Evolutionary conservation across 2,797 vertebrate species (phyloP), one percentile per base, ranked within the genome.

Genomic region (Erithacus rubecula): DNA sequence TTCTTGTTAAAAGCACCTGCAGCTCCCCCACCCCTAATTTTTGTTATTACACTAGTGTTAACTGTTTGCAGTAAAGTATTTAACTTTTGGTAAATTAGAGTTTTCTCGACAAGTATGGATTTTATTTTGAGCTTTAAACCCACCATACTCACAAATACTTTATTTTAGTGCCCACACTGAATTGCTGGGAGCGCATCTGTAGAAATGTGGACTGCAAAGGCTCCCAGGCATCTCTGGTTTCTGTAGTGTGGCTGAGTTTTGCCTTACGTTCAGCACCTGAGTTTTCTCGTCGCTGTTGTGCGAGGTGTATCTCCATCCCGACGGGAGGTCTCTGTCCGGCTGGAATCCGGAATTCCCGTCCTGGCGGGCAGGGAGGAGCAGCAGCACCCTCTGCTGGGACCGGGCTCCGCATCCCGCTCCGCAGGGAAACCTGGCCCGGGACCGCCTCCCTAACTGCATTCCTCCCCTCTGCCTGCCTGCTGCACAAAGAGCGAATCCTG

Each of bases 381-480:
- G 87, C 63, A 96, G 94, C 95, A 3, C 92, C 95, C 92, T 94
- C 96, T 97, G 86, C 93, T 77, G 96, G 95, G 49, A 4, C 8
- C 23, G 1, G 20, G 3, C 3, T 2, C 56, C 0, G 30, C 0
- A 1, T 7, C 36, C 11, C 0, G 30, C 9, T 0, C 24, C 0
- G 15, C 49, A 0, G 7, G 27, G 7, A 43, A 13, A 36, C 8
- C 21, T 0, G 5, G 4, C 7, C 5, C 4, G 3, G 9, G 15
- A 7, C 6, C 7, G 23, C 3, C 22, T 23, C 21, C 24, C 4
- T 0, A 10, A 0, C 24, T 15, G n/a, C 30, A 0, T 26, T 36
- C 39, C 37, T n/a, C 46, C 32, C n/a, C 63, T 12, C 30, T 5
- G 14, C 1, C 21, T 7, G 6, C 6, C 19, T 7, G 6, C 2